phyloP scores from a whole-genome alignment of 1,140 invertebrate species.

The Hormaphis cornu region DNA sequence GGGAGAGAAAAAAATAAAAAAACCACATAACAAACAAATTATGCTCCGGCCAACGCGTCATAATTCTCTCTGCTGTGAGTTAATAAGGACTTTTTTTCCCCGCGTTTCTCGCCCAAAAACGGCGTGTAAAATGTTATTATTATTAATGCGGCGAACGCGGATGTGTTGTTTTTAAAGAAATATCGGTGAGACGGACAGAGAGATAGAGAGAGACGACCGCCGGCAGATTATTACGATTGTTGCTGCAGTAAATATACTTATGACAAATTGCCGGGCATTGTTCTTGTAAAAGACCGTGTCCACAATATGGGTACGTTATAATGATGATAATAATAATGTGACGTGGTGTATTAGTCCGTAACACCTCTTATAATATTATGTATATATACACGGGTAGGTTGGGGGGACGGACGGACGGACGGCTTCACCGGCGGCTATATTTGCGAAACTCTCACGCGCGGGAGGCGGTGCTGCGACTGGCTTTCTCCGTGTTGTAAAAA shows the following conservation, averaged over 20 bases:
- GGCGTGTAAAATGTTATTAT: conserved; percentile 19
- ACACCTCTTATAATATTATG: too few relatives aligned
- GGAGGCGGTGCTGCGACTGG: background rate
- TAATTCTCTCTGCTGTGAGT: background rate
- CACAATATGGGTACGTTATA: background rate
- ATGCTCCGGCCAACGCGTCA: background rate
- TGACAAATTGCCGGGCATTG: conserved; percentile 3
- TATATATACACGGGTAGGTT: too few relatives aligned
- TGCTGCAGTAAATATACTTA: background rate
- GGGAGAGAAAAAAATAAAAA: conserved; percentile 6
- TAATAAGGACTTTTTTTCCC: conserved; percentile 8
- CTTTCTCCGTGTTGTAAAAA: background rate
- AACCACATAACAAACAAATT: conserved; percentile 21
- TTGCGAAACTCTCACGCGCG: background rate
- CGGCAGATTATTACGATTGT: background rate
- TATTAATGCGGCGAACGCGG: background rate
- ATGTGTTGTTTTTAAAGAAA: too few relatives aligned
- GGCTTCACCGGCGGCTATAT: background rate
- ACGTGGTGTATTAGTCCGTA: background rate
- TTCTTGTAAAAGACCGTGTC: background rate
- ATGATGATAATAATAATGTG: background rate
- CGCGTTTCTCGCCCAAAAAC: background rate
- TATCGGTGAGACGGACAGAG: too few relatives aligned
- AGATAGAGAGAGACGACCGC: background rate
- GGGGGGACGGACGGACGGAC: too few relatives aligned